Base-by-base conservation (phyloP, 2,797 vertebrate species). In the Crax fasciolata region DNA sequence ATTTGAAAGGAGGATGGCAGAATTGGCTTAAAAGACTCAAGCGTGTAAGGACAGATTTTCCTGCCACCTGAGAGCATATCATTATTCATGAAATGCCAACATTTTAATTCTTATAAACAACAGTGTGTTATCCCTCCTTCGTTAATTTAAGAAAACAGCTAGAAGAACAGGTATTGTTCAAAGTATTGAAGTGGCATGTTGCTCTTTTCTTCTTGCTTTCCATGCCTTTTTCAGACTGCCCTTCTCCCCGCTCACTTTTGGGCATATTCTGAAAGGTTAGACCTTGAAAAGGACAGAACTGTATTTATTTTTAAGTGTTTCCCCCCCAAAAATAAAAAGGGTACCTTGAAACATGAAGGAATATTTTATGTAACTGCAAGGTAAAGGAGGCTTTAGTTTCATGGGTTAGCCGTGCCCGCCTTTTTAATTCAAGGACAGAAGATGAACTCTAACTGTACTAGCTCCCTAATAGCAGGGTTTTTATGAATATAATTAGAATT, bases 341-440 rank as follows among this genome's bases (percentile, higher is more conserved):
- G 24, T 73, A 89, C 63, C 70, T 92, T 87, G 82, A 95, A 95
- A 93, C 68, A 72, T 23, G 86, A 77, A 90, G 83, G 63, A 84
- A 66, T 74, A 65, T 91, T 94, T 93, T 66, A 51, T 41, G 13
- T 20, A 89, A 80, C 58, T 68, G 39, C 54, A 89, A 96, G 87
- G 76, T 93, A 95, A 92, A 91, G 80, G 18, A 88, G 57, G 75
- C 55, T 92, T 87, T 24, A 43, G 51, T 90, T 93, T 79, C 44
- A 71, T 67, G 72, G 79, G 63, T 93, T 93, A 85, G 73, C 67
- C 48, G 7, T 81, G 54, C 46, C 70, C 1, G 3, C 44, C 62
- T 85, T 94, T 91, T 84, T 92, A 93, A 96, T 94, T 95, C 94
- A 95, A 95, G 91, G 92, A 84, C 89, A 93, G 82, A 92, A 85